Evolutionary conservation across 2,113 vertebrate species (phyloP).

Genomic region (Lepus americanus): DNA sequence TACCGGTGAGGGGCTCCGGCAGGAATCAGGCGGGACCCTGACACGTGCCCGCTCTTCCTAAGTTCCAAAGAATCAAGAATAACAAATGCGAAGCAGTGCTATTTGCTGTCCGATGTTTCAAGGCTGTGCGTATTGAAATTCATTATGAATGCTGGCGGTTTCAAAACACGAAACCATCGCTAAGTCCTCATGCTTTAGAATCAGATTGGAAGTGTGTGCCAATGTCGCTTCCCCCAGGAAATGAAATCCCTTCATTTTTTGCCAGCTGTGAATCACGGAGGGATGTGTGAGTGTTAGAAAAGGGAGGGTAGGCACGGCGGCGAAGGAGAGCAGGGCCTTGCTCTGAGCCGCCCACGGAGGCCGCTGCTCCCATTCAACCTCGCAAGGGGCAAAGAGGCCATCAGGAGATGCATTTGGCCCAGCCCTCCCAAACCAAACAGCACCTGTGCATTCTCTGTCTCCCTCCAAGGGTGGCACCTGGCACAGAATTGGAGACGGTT

Average conservation of each 20-base stretch:
- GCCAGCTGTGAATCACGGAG: not conserved
- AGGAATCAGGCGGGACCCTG: not conserved
- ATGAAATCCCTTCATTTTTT: not conserved
- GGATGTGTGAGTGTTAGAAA: no score
- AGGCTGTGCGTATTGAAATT: not conserved
- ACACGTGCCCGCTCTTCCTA: not conserved
- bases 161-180: not conserved
- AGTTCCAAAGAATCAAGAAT: not conserved
- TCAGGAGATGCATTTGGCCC: not conserved
- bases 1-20: not conserved
- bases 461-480: not conserved
- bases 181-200: not conserved
- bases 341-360: not conserved
- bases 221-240: not conserved
- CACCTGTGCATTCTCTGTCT: not conserved
- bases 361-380: not conserved
- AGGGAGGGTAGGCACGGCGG: accelerated
- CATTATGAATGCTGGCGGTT: not conserved
- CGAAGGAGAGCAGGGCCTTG: not conserved
- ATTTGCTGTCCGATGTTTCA: not conserved
- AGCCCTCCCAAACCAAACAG: not conserved
- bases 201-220: not conserved
- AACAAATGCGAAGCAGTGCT: not conserved
- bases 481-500: not conserved
- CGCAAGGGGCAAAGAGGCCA: not conserved